phyloP scores from a whole-genome alignment of 1,140 invertebrate species.

The Cyphomyrmex costatus region DNA sequence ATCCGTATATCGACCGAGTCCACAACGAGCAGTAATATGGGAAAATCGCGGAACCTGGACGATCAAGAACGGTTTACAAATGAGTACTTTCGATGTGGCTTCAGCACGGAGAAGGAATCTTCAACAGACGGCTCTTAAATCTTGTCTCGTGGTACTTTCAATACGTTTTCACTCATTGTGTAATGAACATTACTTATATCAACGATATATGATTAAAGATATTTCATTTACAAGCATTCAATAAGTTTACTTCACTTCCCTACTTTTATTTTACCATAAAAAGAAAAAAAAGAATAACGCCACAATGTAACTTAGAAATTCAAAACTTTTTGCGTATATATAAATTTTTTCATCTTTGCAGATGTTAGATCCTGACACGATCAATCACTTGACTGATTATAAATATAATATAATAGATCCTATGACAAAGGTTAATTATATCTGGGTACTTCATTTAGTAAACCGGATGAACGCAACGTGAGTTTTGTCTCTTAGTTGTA shows the following conservation, averaged over 20 bases:
- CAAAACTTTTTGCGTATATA: not conserved
- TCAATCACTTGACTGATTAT: constrained; percentile 88
- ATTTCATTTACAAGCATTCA: not conserved
- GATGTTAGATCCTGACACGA: constrained; percentile 88
- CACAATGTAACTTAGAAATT: not conserved
- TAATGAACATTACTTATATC: too few relatives aligned
- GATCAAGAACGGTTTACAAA: constrained; percentile 38
- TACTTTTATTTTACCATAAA: too few relatives aligned
- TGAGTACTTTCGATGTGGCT: constrained; percentile 38
- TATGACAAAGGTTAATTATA: constrained; percentile 89
- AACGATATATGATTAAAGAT: not conserved
- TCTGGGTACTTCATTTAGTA: constrained; percentile 86
- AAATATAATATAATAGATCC: constrained; percentile 88
- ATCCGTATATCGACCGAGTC: constrained; percentile 78
- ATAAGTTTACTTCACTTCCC: too few relatives aligned
- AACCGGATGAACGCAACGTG: constrained; percentile 88
- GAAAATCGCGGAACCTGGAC: constrained; percentile 79
- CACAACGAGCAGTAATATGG: constrained; percentile 55
- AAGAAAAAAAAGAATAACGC: too few relatives aligned
- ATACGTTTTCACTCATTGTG: not conserved
- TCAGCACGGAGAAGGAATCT: constrained; percentile 78
- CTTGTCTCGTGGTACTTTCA: constrained; percentile 78
- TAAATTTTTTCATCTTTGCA: constrained; percentile 48
- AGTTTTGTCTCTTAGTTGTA: constrained; percentile 54
- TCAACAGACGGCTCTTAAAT: constrained; percentile 69